phyloP scores from a whole-genome alignment of 2,888 invertebrate species.

The Petrolisthes manimaculis region DNA sequence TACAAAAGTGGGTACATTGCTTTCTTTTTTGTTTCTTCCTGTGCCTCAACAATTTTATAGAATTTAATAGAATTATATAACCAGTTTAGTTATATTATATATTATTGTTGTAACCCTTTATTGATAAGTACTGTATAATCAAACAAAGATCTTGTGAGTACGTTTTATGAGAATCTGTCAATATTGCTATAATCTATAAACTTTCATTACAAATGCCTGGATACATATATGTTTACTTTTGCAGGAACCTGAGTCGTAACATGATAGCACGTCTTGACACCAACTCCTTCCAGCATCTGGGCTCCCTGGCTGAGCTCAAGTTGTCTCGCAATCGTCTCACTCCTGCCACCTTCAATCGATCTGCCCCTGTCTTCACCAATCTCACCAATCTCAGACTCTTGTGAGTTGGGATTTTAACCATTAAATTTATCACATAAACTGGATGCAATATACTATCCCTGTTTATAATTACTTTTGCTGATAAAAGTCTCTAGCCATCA shows the following conservation, averaged over 20 bases:
- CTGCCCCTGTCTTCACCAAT: constrained; percentile 41
- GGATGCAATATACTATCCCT: background rate
- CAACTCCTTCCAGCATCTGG: constrained; percentile 69
- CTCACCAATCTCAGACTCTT: constrained; percentile 48
- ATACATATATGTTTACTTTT: background rate
- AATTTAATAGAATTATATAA: background rate
- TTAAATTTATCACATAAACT: background rate
- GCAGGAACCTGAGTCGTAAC: constrained; percentile 84
- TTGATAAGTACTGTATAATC: no score
- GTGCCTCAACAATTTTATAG: background rate
- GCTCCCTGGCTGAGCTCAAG: constrained; percentile 69
- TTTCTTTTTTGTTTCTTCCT: background rate
- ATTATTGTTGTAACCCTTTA: no score
- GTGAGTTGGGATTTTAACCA: background rate
- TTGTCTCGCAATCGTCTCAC: constrained; percentile 71
- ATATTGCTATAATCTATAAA: background rate
- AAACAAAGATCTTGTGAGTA: no score
- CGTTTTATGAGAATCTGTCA: no score
- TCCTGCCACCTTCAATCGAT: constrained; percentile 66
- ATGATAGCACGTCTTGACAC: constrained; percentile 73
- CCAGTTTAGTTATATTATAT: no score
- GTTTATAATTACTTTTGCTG: background rate
- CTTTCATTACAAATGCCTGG: background rate
- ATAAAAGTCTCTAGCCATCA: no score
- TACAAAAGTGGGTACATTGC: background rate